These are phyloP conservation scores for Euzophera pinguis DNA, from an alignment of 2,888 invertebrate genomes.

Conservation along the genomic window DNA sequence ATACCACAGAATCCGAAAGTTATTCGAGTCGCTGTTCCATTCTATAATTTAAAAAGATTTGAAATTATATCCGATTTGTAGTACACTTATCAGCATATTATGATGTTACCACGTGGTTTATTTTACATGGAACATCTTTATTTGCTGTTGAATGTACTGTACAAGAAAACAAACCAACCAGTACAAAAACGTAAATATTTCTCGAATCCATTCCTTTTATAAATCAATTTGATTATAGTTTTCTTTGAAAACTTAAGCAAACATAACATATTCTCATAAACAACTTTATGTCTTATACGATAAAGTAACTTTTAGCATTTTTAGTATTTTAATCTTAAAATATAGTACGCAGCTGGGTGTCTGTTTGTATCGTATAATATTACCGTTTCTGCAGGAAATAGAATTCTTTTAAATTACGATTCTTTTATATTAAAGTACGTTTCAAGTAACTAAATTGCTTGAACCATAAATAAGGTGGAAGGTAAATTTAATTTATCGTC, in stretches of 20 bases:
- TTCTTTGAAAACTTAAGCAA: slow-evolving; percentile 15
- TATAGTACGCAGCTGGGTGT: slow-evolving; percentile 6
- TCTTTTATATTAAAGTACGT: slow-evolving; percentile 7
- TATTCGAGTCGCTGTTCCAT: too few relatives aligned
- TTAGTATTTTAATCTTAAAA: slow-evolving; percentile 14
- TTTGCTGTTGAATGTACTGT: too few relatives aligned
- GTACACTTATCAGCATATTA: too few relatives aligned
- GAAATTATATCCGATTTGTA: too few relatives aligned
- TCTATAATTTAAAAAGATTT: too few relatives aligned
- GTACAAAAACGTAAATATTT: background rate
- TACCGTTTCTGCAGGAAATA: slow-evolving; percentile 4
- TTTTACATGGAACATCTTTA: too few relatives aligned
- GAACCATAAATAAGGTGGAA: background rate
- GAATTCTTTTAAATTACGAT: slow-evolving; percentile 3
- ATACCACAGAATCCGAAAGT: too few relatives aligned
- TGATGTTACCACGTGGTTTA: too few relatives aligned
- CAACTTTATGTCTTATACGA: slow-evolving; percentile 16
- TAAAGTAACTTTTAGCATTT: slow-evolving; percentile 18
- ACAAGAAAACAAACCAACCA: background rate
- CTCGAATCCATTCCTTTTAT: background rate
- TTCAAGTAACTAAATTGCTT: slow-evolving; percentile 12
- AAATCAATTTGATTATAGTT: slow-evolving; percentile 1
- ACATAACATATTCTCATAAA: slow-evolving; percentile 12
- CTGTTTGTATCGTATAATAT: background rate
- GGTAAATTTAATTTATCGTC: slow-evolving; percentile 6